Base-by-base conservation (phyloP, 2,113 vertebrate genomes). In the Chloropsis cyanopogon region DNA sequence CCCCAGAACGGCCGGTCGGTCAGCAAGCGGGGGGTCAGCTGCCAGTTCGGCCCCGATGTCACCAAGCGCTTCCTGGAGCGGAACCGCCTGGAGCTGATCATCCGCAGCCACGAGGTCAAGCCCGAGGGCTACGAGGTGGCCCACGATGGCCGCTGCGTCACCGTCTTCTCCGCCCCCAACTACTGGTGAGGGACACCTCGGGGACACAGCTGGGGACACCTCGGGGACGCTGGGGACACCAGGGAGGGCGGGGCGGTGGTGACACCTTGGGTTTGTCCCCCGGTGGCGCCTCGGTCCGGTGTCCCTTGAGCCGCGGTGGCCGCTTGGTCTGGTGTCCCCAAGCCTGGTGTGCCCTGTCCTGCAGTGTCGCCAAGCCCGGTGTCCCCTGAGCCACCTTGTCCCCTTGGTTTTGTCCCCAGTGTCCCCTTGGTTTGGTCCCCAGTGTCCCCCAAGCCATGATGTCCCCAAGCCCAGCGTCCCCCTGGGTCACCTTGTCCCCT, bases 81-180 rank as follows among this genome's bases (percentile, higher is more conserved):
- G 92, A 99, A 99, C 94, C 97, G 97, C 33, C 97, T 99, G 41
- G 98, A 99, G 65, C 99, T 98, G 89, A 98, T 99, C 57, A 98
- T 99, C 87, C 98, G 99, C 33, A 99, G 99, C 97, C 99, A 99
- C 25, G 99, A 99, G 97, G 99, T 99, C 68, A 99, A 99, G 95
- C 95, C 97, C 0, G 99, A 99, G 94, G 99, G 99, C 77, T 99
- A 99, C 4, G 99, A 99, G 97, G 98, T 99, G 98, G 98, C 99
- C 25, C 99, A 99, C 70, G 98, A 98, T 10, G 99, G 99, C 96
- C 98, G 98, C 95, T 99, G 99, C 47, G 98, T 99, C 98, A 99
- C 99, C 1, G 99, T 99, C 95, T 99, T 99, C 98, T 99, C 99
- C 1, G 99, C 99, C 44, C 99, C 99, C 97, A 99, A 99, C 98